Evolutionary conservation across 2,113 vertebrate genomes (phyloP), one percentile per base, ranked within the genome.

Genomic region (Osmerus mordax): DNA sequence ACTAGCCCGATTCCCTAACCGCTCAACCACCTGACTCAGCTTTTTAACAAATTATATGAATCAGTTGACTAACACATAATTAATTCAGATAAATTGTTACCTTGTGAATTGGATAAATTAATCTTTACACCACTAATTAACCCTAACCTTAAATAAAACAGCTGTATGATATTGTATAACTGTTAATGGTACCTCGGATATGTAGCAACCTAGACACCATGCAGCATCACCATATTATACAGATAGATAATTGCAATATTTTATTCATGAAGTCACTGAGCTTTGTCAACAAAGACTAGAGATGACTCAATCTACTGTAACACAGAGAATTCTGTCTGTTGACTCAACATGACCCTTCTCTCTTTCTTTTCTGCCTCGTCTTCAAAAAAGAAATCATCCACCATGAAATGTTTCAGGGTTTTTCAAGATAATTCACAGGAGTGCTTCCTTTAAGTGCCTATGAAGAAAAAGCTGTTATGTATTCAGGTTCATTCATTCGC

Each of bases 401-500:
- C 53, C 55, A 59, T 67, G 47, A 71, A 63, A 59, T 29, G 69
- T 81, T 76, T 70, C 65, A 67, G 56, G 19, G 18, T 51, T 74
- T 73, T 71, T 73, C 62, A 36, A 60, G 61, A 62, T 71, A 72
- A 76, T 73, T 76, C 74, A 73, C 65, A 64, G 21, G 23, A 79
- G 63, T 73, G 66, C 52, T 29, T 71, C 32, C 56, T 72, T 54
- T 72, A 72, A 77, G 69, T 71, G 69, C 68, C 69, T 75, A 70
- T 63, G 58, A 62, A 47, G 64, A 18, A 41, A 41, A 51, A 62
- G 25, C 70, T 64, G 70, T 65, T 77, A 69, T 75, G 29, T 60
- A 58, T 77, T 79, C 66, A 55, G 66, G 65, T 69, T 77, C 59
- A 70, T 77, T 79, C 14, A 75, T 76, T 82, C 64, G 4, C 18